Percentiles rank a stretch among this genome's conserved stretches.
Evolutionary conservation across 2,113 vertebrate species (phyloP).

Genomic region (Varanus salvator): DNA sequence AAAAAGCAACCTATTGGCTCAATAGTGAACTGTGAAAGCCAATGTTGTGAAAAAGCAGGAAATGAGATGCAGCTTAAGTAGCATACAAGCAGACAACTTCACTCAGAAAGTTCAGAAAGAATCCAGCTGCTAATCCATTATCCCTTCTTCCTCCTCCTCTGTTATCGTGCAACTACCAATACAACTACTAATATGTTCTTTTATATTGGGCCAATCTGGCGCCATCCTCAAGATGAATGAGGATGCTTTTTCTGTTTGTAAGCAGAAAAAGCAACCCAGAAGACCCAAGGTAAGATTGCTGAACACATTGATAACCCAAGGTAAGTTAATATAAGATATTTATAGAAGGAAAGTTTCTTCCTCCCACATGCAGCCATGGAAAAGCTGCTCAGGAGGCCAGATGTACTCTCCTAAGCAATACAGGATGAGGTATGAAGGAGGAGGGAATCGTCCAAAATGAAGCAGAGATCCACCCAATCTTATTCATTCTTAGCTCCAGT

Average conservation of each 20-base stretch:
- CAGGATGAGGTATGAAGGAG: no score
- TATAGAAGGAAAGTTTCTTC: background rate
- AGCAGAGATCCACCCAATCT: background rate
- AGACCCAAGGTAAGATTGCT: background rate
- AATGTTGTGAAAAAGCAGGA: background rate
- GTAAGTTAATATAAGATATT: background rate
- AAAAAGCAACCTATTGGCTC: background rate
- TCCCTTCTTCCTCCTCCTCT: background rate
- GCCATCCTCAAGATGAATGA: background rate
- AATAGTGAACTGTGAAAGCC: background rate
- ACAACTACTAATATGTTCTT: background rate
- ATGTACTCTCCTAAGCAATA: no score
- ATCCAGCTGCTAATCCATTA: background rate
- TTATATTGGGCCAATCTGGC: background rate
- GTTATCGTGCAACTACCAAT: background rate
- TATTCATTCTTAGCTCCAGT: background rate
- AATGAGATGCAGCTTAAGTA: background rate
- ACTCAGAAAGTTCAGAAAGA: background rate
- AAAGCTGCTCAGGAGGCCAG: no score
- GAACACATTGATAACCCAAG: background rate
- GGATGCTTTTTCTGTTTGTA: background rate
- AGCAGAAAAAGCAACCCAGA: background rate
- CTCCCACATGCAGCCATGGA: background rate
- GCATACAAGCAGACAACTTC: background rate
- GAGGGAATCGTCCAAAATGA: no score